Evolutionary conservation across 2,888 invertebrate genomes (phyloP), one percentile per base, ranked within the genome.

Genomic region (Erebia epiphron): DNA sequence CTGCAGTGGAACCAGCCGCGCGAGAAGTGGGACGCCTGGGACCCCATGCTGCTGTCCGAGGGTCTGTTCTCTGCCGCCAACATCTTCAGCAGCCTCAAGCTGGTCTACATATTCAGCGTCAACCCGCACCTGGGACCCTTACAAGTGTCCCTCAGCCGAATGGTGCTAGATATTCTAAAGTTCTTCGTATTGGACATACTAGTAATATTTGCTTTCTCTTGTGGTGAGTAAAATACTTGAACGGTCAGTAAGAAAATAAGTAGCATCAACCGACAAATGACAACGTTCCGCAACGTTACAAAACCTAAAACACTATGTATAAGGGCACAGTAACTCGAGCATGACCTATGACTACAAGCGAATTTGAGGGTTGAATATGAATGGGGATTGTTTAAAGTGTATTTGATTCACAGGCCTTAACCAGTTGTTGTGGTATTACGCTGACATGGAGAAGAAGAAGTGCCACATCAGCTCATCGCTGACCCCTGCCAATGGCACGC

Each of bases 51-150:
- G 79, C 87, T 95, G n/a, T 98, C 98, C 41, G 98, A 98, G 90
- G 98, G 98, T 49, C 95, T 99, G 68, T 99, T 99, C 93, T 99
- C 99, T 16, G 98, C 99, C 18, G 99, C 99, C 76, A 99, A 99
- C 93, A 99, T 99, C 90, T 95, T 88, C 94, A 98, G 98, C 91
- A 98, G 98, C 77, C 94, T 99, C 79, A 99, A 99, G 92, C 95
- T 99, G 86, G 98, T 99, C 80, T 98, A 99, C 94, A 98, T 99
- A 90, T 99, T 99, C 93, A 99, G 98, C 79, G 98, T 99, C 70
- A 99, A 98, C 94, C 98, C 99, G 52, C 98, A 99, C 94, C 95
- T 99, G 84, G 99, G 99, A 75, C 99, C 99, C 75, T 95, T 99
- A 79, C 98, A 98, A 94, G 98, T 99, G 73, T 99, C 98, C 1